Base-by-base conservation (phyloP, 1,140 invertebrate genomes). In the Cataglyphis hispanica region DNA sequence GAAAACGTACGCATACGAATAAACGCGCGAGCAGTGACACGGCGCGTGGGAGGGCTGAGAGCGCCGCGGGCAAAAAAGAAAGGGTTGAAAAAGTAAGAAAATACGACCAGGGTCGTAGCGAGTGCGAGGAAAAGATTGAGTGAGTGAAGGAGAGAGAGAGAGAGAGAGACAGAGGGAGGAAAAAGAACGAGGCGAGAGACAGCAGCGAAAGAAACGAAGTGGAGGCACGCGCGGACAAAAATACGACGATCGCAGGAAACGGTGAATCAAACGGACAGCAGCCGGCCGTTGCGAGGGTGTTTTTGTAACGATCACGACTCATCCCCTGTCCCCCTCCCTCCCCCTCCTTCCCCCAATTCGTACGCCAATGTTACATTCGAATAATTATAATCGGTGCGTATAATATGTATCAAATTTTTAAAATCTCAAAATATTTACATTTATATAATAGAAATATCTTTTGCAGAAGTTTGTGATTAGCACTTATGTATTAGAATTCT, bases 221-320 rank as follows among this genome's bases (percentile, higher is more conserved):
- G 60, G 64, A 85, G 85, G 72, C 72, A 83, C 78, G 60, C 69
- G 72, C 53, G 86, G 87, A 93, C 90, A 90, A 93, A 93, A 93
- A 93, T 93, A 93, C 88, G 85, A 91, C 85, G 86, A 91, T 31
- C 66, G 76, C 92, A 93, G 93, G 92, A 93, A 93, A 91, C 91
- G 87, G 91, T 93, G 92, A 93, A 93, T 93, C 92, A 93, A 93
- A 93, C 87, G 85, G 91, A 93, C 93, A 93, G 91, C 90, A 88
- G 53, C 72, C 76, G 89, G 58, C 86, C 85, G 85, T 87, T 86
- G 53, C 81, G 84, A 89, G 81, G 87, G 80, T 89, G 89, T 90
- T 90, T 90, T 90, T 85, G 70, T 87, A 87, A 89, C 84, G 75
- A 91, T 91, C 91, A 87, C 81, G 87, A 87, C 81, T 86, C 84